Base-by-base conservation (phyloP, 2,888 invertebrate genomes). In the Amorpha juglandis region DNA sequence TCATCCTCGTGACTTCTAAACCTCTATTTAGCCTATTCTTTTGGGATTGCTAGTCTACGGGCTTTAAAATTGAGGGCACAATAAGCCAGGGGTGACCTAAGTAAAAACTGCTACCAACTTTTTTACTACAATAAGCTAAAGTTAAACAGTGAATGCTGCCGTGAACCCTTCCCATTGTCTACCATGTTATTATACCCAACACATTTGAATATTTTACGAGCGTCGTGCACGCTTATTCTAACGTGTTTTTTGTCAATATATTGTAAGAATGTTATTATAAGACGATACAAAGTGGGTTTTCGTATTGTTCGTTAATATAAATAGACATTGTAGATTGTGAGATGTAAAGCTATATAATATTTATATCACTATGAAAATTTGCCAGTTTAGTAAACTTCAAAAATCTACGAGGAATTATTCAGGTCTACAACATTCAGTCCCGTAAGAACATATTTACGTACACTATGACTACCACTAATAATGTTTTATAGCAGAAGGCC, bases 161-260 rank as follows among this genome's bases (percentile, higher is more conserved):
- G 69, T 72, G 70, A 73, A 74, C 72, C 72, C 72, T 53, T 64
- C 66, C 70, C 71, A 77, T 79, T 78, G 80, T 79, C 71, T 75
- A 70, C 68, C 74, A 63, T 62, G 69, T 79, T 84, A 82, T 85
- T 83, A 79, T 81, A 74, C 76, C 76, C 78, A 70, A 74, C 70
- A 76, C 77, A 81, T 87, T 84, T 86, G 84, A 88, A 88, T 87
- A 86, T 83, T 86, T 86, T 82, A 82, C 77, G 72, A 77, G 73
- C 72, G 74, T 71, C 80, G 78, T 75, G 69, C 72, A 76, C 74
- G 71, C 78, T 78, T 76, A 74, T 72, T 75, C 72, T 76, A 77
- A 82, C 78, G 74, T 77, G 74, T 80, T 80, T 50, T 83, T 78
- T 74, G 70, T 70, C 69, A 58, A 58, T 58, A 58, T 19, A 42